Percentiles rank a stretch among this genome's conserved stretches.
Evolutionary conservation across 2,888 invertebrate species (phyloP).

Genomic region (Drosophila bunnanda): DNA sequence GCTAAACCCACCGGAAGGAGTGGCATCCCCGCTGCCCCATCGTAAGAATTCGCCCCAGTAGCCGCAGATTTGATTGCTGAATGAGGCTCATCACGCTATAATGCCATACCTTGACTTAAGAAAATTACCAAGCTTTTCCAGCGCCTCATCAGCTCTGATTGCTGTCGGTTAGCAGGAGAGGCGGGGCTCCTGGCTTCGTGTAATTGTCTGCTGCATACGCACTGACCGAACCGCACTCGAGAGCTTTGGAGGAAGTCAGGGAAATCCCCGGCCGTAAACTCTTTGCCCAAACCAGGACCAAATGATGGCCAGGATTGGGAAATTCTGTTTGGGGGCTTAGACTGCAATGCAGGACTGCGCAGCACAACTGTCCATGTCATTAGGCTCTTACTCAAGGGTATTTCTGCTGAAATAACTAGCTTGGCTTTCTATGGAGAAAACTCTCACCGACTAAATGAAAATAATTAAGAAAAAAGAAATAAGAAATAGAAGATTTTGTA

Average conservation of each 20-base stretch:
- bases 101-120: conserved; percentile 59
- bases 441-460: no score
- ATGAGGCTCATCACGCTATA: conserved; percentile 74
- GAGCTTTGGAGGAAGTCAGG: conserved; percentile 30
- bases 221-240: conserved; percentile 29
- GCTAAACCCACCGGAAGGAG: conserved; percentile 14
- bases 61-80: conserved; percentile 58
- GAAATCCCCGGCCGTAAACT: not conserved
- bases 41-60: conserved; percentile 17
- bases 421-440: not conserved
- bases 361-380: conserved; percentile 1
- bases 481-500: not conserved
- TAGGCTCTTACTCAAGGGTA: not conserved
- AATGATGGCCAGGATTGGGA: conserved; percentile 10
- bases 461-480: no score
- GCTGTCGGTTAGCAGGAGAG: conserved; percentile 32
- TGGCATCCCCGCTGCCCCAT: not conserved
- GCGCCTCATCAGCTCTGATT: conserved; percentile 55
- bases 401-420: not conserved
- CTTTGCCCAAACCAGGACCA: not conserved
- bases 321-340: conserved; percentile 6
- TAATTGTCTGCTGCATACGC: conserved; percentile 64
- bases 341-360: conserved; percentile 21
- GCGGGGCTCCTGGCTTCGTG: conserved; percentile 53
- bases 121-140: conserved; percentile 55